Conservation (phyloP, 2,113 vertebrate species). For the Ornithorhynchus anatinus region DNA sequence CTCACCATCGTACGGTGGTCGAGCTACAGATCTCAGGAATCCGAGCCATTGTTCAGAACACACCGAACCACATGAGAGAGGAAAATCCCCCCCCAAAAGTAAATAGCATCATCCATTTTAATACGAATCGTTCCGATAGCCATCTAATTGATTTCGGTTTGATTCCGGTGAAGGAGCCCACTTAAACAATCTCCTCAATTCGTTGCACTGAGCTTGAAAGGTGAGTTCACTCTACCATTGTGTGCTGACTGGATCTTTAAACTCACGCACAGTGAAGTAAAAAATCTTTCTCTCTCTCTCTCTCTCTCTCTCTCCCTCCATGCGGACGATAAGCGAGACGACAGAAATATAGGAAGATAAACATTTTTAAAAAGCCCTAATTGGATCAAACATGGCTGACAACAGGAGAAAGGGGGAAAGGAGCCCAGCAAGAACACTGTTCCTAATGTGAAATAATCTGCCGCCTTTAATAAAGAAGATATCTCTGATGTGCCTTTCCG, state of each 20-base stretch:
- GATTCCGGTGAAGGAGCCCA: neutral
- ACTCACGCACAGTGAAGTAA: no score
- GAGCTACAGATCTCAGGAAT: neutral
- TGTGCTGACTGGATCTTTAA: no score
- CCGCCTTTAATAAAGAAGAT: neutral
- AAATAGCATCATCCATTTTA: no score
- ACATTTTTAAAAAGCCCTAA: neutral
- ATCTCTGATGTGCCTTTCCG: accelerated
- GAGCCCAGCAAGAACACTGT: neutral
- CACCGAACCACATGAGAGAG: neutral
- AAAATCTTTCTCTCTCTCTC: no score
- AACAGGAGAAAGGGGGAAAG: neutral
- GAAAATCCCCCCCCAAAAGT: no score
- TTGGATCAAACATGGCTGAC: neutral
- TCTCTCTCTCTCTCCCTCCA: neutral
- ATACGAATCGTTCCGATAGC: neutral
- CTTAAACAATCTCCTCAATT: neutral
- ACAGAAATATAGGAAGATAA: neutral
- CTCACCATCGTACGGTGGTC: neutral
- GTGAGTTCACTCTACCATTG: no score
- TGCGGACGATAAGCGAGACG: neutral
- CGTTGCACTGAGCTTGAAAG: neutral
- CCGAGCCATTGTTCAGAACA: neutral
- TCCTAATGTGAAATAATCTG: neutral
- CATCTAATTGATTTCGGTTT: neutral